Base-by-base conservation (phyloP, 2,113 vertebrate genomes). In the Pachycephala philippinensis region DNA sequence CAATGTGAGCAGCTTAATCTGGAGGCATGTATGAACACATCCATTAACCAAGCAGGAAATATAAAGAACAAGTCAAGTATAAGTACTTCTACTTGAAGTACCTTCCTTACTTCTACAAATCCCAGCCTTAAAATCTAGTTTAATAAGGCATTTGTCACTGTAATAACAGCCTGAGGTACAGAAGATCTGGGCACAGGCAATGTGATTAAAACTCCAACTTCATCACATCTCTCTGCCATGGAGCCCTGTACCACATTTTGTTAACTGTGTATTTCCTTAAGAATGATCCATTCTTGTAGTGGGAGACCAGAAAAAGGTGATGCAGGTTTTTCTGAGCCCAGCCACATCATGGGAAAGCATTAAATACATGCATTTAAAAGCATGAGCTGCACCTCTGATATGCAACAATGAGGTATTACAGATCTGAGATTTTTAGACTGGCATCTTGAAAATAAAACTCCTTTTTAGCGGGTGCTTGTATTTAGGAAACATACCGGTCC, bases 401-500 rank as follows among this genome's bases (percentile, higher is more conserved):
- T n/a, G 23, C 35, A 90, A 35, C 9, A 53, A 31, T 11, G 50
- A 56, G 42, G 22, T 35, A 37, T 39, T 47, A 64, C 2, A 44
- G 22, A 71, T 15, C 7, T 72, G 64, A 87, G 59, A 4, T 7
- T 22, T 87, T 70, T 27, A 50, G 30, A 64, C 22, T 49, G 26
- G 8, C 3, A 6, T 30, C 60, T 64, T 65, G 24, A 70, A 53
- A 68, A 28, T 14, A 33, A 42, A 60, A 31, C 13, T 39, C 4
- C 35, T 44, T 87, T 89, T 79, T 10, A 78, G 84, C 47, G 22
- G 17, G 3, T 9, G 54, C 11, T 90, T 61, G 16, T 87, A 50
- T 16, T 52, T 23, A 47, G 71, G 15, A 49, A 50, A 98, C 99
- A 97, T 96, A 99, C 99, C 6, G 99, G 99, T 59, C 99, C 99